phyloP scores from a whole-genome alignment of 2,797 vertebrate genomes.

The Brachyrhaphis roseni region DNA sequence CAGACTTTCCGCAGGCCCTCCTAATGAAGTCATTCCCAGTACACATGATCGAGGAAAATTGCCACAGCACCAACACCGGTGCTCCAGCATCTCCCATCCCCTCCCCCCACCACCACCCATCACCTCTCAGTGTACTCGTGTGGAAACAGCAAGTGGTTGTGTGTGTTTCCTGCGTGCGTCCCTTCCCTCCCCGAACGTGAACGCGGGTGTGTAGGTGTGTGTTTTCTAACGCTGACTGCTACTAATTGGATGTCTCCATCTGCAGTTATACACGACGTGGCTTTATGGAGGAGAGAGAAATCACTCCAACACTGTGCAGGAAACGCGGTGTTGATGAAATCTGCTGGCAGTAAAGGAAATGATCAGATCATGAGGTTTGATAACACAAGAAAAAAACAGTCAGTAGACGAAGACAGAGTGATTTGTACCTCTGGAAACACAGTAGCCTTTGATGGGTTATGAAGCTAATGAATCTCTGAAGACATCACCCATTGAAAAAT shows the following conservation, averaged over 20 bases:
- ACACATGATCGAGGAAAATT: slow-evolving; percentile 75
- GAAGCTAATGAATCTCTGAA: slow-evolving; percentile 54
- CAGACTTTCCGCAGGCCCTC: slow-evolving; percentile 54
- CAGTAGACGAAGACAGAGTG: slow-evolving; percentile 33
- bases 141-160: slow-evolving; percentile 69
- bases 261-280: slow-evolving; percentile 46
- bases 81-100: slow-evolving; percentile 20
- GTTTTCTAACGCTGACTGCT: slow-evolving; percentile 71
- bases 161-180: slow-evolving; percentile 42
- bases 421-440: slow-evolving; percentile 34
- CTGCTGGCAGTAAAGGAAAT: slow-evolving; percentile 18
- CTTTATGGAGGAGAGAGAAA: slow-evolving; percentile 42
- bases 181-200: slow-evolving; percentile 19
- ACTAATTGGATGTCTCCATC: slow-evolving; percentile 78
- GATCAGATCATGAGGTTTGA: slow-evolving; percentile 21
- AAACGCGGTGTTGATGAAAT: slow-evolving; percentile 38
- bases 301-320: slow-evolving; percentile 33
- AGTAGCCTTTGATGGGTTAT: slow-evolving; percentile 53
- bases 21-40: slow-evolving; percentile 78
- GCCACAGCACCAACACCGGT: slow-evolving; percentile 24
- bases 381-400: slow-evolving; percentile 49
- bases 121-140: slow-evolving; percentile 52
- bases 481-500: slow-evolving; percentile 18
- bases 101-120: slow-evolving; percentile 28
- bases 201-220: slow-evolving; percentile 55